Evolutionary conservation across 2,113 vertebrate genomes (phyloP), one percentile per base, ranked within the genome.

Genomic region (Tor tambroides): DNA sequence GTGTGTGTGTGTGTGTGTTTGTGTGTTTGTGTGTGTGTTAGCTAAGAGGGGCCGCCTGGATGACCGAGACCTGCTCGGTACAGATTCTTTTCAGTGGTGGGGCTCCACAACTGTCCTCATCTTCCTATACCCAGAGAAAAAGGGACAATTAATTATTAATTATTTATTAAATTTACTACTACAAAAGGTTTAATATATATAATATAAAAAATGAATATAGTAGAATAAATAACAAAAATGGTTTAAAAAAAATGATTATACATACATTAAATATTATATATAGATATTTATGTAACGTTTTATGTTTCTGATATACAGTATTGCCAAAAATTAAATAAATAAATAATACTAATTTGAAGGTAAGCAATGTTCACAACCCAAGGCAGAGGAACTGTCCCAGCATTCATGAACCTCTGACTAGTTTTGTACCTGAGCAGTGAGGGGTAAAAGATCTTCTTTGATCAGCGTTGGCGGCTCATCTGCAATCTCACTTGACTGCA

Each of bases 381-480:
- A 28, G 15, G 43, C 8, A 9, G 14, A 51, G 26, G 3, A 21
- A 21, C 26, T 46, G 11, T 23, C 32, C 69, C 11, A 11, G 69
- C 19, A 23, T 15, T 43, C 21, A 23, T n/a, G 23, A 65, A 65
- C 3, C 80, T 35, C 19, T 38, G 30, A 9, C 4, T 12, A 17
- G 35, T 21, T 30, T 7, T 2, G 90, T 93, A 97, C 97, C 96
- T 96, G 95, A 90, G 93, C 91, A 87, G 94, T 93, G 28, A 94
- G 88, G 0, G 96, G 95, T 49, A 96, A 94, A 0, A 96, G 95
- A 59, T 97, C 97, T 92, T 97, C 97, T 92, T 97, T 97, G 3
- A 96, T 97, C 69, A 97, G 96, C 80, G 96, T 97, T 2, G 97
- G 97, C 77, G 97, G 97, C 89, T 97, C 97, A 1, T 97, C 97